Conservation (phyloP, 2,888 invertebrate genomes). For the Drosophila prolongata region DNA sequence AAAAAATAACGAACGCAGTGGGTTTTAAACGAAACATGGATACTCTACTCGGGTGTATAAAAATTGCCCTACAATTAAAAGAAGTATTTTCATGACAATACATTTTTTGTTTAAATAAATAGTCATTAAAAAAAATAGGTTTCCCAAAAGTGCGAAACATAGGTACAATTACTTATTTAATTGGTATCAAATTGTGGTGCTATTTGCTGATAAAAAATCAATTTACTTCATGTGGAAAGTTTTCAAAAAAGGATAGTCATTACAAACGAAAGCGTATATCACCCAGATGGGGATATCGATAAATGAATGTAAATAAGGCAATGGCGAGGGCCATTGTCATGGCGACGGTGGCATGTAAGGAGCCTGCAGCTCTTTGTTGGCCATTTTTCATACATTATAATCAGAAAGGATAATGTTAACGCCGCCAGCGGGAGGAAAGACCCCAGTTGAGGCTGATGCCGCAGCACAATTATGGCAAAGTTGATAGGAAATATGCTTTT, state of each 20-base stretch:
- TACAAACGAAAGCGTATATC: background rate
- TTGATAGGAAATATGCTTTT: background rate
- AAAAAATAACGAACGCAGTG: constrained; percentile 9
- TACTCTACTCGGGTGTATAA: background rate
- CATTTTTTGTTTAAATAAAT: too few species aligned
- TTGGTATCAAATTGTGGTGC: too few species aligned
- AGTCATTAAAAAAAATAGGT: too few species aligned
- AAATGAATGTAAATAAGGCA: constrained; percentile 63
- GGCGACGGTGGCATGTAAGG: constrained; percentile 19
- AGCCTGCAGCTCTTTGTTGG: constrained; percentile 36
- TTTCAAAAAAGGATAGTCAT: too few species aligned
- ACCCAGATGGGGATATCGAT: constrained; percentile 55
- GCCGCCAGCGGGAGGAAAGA: constrained; percentile 44
- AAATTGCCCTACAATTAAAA: too few species aligned
- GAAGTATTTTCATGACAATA: too few species aligned
- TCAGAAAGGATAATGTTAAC: constrained; percentile 70
- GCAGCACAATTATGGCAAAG: constrained; percentile 12
- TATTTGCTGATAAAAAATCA: too few species aligned
- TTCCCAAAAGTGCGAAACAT: too few species aligned
- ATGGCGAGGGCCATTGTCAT: constrained; percentile 28
- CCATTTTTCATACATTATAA: constrained; percentile 70
- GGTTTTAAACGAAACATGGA: background rate
- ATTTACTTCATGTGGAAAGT: too few species aligned
- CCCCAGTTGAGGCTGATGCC: constrained; percentile 18
- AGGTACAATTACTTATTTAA: too few species aligned